Evolutionary conservation across 2,888 invertebrate species (phyloP).

Genomic region (Caenorhabditis japonica): DNA sequence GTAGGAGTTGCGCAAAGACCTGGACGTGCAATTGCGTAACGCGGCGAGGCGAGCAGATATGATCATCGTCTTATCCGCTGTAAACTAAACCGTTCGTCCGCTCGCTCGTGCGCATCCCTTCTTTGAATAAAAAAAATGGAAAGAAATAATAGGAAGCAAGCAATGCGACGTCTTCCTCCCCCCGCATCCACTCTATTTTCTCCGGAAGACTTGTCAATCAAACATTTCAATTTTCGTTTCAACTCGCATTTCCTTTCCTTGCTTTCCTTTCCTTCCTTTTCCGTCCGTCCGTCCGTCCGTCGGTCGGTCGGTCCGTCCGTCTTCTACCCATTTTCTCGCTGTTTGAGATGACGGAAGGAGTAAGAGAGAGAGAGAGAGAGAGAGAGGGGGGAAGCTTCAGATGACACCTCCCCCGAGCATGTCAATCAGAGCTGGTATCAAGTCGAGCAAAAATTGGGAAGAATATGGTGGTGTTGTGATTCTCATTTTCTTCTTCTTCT

Average conservation of each 20-base stretch:
- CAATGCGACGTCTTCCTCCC: conserved; percentile 10
- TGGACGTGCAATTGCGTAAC: no score
- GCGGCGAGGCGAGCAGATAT: no score
- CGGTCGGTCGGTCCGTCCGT: no score
- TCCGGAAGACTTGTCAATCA: conserved; percentile 57
- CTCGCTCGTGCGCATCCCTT: background rate
- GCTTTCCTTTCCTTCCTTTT: conserved; percentile 17
- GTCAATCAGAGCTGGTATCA: conserved; percentile 4
- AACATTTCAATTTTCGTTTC: conserved; percentile 59
- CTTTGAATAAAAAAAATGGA: background rate
- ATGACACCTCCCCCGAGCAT: background rate
- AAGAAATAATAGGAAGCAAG: conserved; percentile 44
- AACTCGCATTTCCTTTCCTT: conserved; percentile 31
- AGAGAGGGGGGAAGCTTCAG: background rate
- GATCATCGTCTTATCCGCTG: no score
- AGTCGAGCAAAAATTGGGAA: no score
- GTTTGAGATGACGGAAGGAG: background rate
- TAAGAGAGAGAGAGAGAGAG: no score
- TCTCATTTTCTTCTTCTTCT: no score
- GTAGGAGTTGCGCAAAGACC: no score
- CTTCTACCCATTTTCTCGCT: conserved; percentile 13
- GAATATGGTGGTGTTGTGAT: no score
- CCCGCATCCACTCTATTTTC: conserved; percentile 11
- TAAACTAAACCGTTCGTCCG: background rate
- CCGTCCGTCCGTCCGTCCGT: no score